Evolutionary conservation across 2,888 invertebrate species (phyloP), one percentile per base, ranked within the genome.

Genomic region (Philaethria dido): DNA sequence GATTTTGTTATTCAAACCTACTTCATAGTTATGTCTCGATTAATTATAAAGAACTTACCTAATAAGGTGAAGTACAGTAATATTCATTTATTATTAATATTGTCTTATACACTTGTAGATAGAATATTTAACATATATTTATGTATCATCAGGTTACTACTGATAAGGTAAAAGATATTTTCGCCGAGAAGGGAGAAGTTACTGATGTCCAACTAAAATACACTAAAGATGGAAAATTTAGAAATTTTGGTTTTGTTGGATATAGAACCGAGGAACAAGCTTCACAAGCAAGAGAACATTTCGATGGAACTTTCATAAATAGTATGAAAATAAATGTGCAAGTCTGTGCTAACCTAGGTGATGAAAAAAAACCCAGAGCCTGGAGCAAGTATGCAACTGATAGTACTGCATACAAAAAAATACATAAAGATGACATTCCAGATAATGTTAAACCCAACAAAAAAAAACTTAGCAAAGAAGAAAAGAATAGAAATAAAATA

Each of bases 191-290:
- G 80, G 98, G 98, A 22, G 94, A 94, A 71, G 95, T 99, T 9
- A 99, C 99, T 8, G 99, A 99, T 90, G 94, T 99, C 8, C 97
- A 98, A 78, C 87, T 99, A 8, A 99, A 99, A 85, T 99, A 96
- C 80, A 98, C 98, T 0, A 94, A 96, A 75, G 96, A 97, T 92
- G 99, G 99, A 9, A 95, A 95, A 81, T 99, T 99, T 84, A 94
- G 99, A 68, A 96, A 96, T 78, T 99, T 99, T 89, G 98, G 96
- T 4, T 99, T 99, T 82, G 93, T 99, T 75, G 99, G 99, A 8
- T 99, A 95, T 85, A 95, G 97, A 80, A 95, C 93, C 22, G 96
- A 96, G 70, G 94, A 95, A 57, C 96, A 97, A 80, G 99, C 98
- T 0, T 80, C 94, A 57, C 93, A 93, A 39, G 99, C 99, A 0